Evolutionary conservation across 1,140 invertebrate species (phyloP), one percentile per base, ranked within the genome.

Genomic region (Lepidurus couesii): DNA sequence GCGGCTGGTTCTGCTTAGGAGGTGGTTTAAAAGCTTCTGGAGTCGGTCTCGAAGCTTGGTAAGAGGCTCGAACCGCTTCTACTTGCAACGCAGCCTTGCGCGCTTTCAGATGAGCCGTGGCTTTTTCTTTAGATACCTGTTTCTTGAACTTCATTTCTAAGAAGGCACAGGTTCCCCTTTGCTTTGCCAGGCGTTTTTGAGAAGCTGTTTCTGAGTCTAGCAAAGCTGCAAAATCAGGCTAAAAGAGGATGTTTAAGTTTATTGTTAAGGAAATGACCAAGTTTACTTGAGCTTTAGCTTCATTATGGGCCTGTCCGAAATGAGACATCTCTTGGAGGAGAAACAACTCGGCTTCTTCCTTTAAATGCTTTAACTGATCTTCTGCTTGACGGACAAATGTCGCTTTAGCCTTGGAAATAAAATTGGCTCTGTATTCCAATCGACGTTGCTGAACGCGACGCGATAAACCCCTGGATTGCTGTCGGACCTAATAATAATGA

Each of bases 401-500:
- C 5, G 13, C 53, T 65, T 65, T 65, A 4, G 53, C 21, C 21
- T 16, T 65, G 53, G 53, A 13, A 21, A 65, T 13, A 9, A 65
- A 13, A 21, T 65, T 65, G 53, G 53, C 13, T 65, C 16, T 7
- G 13, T 10, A n/a, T 65, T 65, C 53, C 7, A 11, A 21, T 21
- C 21, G 16, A 9, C 53, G 53, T 16, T 65, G 53, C 13, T 65
- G 16, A 21, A 65, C 21, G 21, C 53, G 8, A 21, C 7, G 8
- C 16, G 53, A 7, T 65, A 65, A 65, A 21, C 21, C 3, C 53
- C 53, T 65, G 6, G 53, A 65, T 16, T 65, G 53, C 21, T 65
- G 53, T n/a, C 53, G 53, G 21, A 65, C 53, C 53, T 65, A 65
- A 65, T 65, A 13, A 65, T 65, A n/a, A n/a, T 65, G 4, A 65